Conservation (phyloP, 1,140 invertebrate species). For the Aphelinus atriplicis region DNA sequence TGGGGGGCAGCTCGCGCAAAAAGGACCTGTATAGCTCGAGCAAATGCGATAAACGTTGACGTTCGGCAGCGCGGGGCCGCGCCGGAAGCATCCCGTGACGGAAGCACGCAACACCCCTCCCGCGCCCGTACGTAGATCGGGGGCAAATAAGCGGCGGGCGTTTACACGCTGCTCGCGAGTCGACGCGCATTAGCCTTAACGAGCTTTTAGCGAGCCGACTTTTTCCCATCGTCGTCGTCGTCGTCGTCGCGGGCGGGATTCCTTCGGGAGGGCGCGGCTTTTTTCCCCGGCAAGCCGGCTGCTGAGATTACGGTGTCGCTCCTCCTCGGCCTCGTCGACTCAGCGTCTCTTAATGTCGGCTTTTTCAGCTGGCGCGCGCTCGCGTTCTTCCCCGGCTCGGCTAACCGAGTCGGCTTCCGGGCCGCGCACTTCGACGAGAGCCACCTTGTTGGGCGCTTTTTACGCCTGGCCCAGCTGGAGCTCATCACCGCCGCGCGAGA, state of each 20-base stretch:
- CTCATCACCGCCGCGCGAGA: background rate
- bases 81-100: background rate
- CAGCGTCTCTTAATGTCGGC: conserved; percentile 59
- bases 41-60: conserved; percentile 12
- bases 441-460: background rate
- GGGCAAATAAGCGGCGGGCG: background rate
- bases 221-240: conserved; percentile 39
- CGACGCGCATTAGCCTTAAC: conserved; percentile 60
- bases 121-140: background rate
- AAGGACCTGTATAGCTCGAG: background rate
- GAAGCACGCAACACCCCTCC: background rate
- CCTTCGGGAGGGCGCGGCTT: background rate
- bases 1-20: no score
- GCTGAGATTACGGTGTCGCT: conserved; percentile 50
- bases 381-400: background rate
- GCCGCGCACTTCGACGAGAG: background rate
- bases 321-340: conserved; percentile 51
- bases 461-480: background rate
- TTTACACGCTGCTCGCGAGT: background rate
- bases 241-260: no score
- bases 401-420: background rate
- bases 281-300: conserved; percentile 30
- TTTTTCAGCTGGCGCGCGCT: conserved; percentile 45
- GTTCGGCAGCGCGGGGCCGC: background rate
- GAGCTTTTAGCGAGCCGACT: conserved; percentile 58